Conservation (phyloP, 2,797 vertebrate genomes). For the Babyrousa celebensis region DNA sequence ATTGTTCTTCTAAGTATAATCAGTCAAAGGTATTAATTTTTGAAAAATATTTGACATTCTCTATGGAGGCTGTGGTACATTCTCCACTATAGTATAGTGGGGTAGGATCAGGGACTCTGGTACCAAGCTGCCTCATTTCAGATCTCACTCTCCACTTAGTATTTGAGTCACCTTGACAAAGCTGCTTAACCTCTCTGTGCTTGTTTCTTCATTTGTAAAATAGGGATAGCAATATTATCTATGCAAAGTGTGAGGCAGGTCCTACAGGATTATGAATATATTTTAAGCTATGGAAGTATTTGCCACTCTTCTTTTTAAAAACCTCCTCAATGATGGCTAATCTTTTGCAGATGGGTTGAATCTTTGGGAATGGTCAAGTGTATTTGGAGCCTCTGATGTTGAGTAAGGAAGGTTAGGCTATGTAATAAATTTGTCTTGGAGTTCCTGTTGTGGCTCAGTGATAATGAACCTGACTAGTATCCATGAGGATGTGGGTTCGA, state of each 20-base stretch:
- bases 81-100: neutral
- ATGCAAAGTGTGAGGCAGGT: neutral
- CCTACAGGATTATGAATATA: neutral
- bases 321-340: neutral
- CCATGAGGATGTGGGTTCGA: too few relatives aligned
- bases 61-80: neutral
- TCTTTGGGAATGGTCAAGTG: neutral
- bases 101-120: neutral
- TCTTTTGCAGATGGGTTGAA: neutral
- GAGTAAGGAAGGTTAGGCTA: conserved; percentile 15
- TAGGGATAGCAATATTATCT: neutral
- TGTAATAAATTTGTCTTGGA: neutral
- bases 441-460: too few relatives aligned
- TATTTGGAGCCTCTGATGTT: neutral
- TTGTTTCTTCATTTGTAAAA: neutral
- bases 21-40: neutral
- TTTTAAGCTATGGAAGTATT: neutral
- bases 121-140: neutral
- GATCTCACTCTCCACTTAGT: neutral
- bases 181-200: neutral
- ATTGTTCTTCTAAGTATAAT: neutral
- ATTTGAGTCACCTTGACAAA: neutral
- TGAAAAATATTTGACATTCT: neutral
- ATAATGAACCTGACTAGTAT: too few relatives aligned
- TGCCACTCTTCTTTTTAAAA: neutral